Evolutionary conservation across 2,888 invertebrate species (phyloP).

Genomic region (Meta bourneti): DNA sequence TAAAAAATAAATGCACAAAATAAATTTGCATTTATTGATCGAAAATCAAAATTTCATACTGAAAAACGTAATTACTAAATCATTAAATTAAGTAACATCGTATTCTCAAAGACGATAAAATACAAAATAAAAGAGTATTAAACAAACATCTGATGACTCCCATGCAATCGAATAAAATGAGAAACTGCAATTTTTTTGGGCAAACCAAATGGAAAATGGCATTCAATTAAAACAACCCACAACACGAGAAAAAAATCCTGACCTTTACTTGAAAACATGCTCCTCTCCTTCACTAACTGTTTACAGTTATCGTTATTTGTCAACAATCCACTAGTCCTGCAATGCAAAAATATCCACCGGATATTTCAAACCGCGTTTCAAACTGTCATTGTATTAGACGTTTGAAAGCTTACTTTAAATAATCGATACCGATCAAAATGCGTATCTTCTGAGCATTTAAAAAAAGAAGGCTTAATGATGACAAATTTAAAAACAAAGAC

Average conservation of each 20-base stretch:
- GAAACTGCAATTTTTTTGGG: not conserved
- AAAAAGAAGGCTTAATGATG: slow-evolving; percentile 76
- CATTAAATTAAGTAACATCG: not conserved
- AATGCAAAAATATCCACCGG: slow-evolving; percentile 4
- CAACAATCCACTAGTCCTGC: slow-evolving; percentile 12
- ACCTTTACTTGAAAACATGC: slow-evolving; percentile 75
- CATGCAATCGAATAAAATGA: not conserved
- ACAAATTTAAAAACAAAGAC: slow-evolving; percentile 72
- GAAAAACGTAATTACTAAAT: not conserved
- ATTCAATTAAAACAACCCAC: slow-evolving; percentile 34
- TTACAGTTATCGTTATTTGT: slow-evolving; percentile 39
- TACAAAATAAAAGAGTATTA: no score
- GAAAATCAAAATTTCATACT: not conserved
- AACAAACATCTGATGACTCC: no score
- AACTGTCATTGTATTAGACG: slow-evolving; percentile 73
- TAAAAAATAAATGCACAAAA: no score
- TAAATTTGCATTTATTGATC: not conserved
- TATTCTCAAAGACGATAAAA: not conserved
- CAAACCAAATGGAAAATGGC: slow-evolving; percentile 54
- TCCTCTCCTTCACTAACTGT: slow-evolving; percentile 35
- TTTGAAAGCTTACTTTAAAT: slow-evolving; percentile 76
- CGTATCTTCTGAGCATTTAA: slow-evolving; percentile 75
- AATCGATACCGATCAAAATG: slow-evolving; percentile 77
- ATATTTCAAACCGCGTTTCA: slow-evolving; percentile 50
- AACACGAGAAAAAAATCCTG: slow-evolving; percentile 41